Conservation (phyloP, 2,888 invertebrate species). For the Epiblema foenella region DNA sequence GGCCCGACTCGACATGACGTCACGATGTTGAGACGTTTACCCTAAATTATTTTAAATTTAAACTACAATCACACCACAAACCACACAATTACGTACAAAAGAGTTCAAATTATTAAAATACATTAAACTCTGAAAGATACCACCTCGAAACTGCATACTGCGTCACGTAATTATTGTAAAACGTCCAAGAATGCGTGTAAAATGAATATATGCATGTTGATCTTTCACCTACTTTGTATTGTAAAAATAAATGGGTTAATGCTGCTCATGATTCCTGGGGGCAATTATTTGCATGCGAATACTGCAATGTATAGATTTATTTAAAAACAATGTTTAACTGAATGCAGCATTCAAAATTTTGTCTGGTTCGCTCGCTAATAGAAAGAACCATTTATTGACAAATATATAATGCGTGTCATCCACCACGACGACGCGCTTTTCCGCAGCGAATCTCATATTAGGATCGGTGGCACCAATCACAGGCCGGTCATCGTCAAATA, state of each 20-base stretch:
- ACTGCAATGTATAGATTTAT: conserved; percentile 15
- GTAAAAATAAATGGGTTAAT: conserved; percentile 18
- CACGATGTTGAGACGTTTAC: too few species aligned
- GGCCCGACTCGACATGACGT: too few species aligned
- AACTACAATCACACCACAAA: background rate
- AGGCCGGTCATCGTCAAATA: too few species aligned
- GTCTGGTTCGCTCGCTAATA: too few species aligned
- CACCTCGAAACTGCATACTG: background rate
- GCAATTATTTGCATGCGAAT: conserved; percentile 15
- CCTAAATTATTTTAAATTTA: too few species aligned
- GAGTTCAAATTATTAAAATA: conserved; percentile 1
- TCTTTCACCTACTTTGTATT: conserved; percentile 37
- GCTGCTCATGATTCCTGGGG: background rate
- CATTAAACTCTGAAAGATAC: background rate
- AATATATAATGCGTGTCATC: too few species aligned
- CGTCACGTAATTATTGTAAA: background rate
- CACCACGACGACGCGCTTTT: too few species aligned
- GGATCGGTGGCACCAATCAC: too few species aligned
- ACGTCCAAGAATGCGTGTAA: background rate
- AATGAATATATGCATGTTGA: conserved; percentile 29
- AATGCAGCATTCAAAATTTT: too few species aligned
- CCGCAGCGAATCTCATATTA: too few species aligned
- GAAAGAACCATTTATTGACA: too few species aligned
- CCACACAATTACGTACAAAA: background rate
- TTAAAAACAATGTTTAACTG: background rate